Base-by-base conservation (phyloP, 2,888 invertebrate species). In the Junonia oenone region DNA sequence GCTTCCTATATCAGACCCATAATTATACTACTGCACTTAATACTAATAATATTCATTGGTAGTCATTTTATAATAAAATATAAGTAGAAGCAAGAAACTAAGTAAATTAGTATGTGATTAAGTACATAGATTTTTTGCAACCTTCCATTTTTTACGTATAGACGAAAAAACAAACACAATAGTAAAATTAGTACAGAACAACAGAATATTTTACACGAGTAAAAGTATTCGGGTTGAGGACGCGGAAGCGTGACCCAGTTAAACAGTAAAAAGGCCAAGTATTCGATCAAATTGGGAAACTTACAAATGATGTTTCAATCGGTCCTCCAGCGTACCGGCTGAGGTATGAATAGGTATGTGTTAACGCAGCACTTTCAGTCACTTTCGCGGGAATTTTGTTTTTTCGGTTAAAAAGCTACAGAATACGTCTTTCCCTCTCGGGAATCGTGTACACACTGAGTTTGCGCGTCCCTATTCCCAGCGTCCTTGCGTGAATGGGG, bases 401-500 rank as follows among this genome's bases (percentile, higher is more conserved):
- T 40, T 68, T 71, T 57, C 51, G 64, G n/a, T 54, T 43, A 59
- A 63, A 63, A 63, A 63, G 58, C 66, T 65, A 67, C 67, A 66
- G 72, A 71, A 56, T 50, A 58, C 88, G 87, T 83, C 76, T 78
- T 78, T 73, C 67, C 72, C 62, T 71, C 67, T 59, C 80, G 70
- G 69, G 75, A 71, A 73, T 67, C 69, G 76, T 76, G 71, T 81
- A 78, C 73, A 78, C 72, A 87, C 86, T 86, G 83, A 81, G 78
- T 81, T 78, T 78, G 78, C 88, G 89, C 90, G 89, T 85, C 86
- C 88, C 86, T 85, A 74, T 83, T 87, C 88, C 87, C 83, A 78
- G 73, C 80, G 84, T 83, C 83, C 88, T 87, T 85, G 84, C 76
- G 76, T 83, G 72, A 77, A 83, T 81, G 86, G 89, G 90, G 86